These are phyloP conservation scores for Drosophila teissieri DNA, from an alignment of 1,140 invertebrate genomes.

Conservation along the genomic window DNA sequence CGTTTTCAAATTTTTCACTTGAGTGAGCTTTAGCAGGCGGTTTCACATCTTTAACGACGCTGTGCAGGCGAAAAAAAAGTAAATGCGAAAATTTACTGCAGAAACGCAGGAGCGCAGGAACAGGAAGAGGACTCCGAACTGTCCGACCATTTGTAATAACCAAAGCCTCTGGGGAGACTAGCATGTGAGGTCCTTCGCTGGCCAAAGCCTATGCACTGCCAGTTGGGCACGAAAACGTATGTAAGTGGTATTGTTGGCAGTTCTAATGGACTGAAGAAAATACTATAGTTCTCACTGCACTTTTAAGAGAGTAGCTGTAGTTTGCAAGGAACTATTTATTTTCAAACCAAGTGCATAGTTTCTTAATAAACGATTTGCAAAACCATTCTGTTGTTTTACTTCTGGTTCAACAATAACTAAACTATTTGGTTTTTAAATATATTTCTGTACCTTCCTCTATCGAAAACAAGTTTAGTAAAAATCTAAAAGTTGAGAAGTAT, in stretches of 20 bases:
- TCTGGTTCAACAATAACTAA: too few relatives aligned
- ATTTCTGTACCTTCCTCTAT: too few relatives aligned
- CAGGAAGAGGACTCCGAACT: constrained; percentile 20
- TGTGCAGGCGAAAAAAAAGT: constrained; percentile 19
- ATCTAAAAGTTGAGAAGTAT: too few relatives aligned
- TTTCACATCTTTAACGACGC: constrained; percentile 61
- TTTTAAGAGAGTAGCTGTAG: not conserved
- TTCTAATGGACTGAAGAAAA: not conserved
- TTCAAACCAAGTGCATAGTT: too few relatives aligned
- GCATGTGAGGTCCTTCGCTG: constrained; percentile 44
- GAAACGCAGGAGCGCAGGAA: not conserved
- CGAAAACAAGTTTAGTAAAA: too few relatives aligned
- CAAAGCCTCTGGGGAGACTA: constrained; percentile 50
- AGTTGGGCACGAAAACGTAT: constrained; percentile 15
- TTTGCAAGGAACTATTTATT: too few relatives aligned
- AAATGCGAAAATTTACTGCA: not conserved
- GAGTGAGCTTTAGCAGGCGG: constrained; percentile 65
- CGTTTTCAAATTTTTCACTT: constrained; percentile 81
- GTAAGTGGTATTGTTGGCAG: constrained; percentile 15
- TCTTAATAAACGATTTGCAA: too few relatives aligned
- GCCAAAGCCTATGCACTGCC: constrained; percentile 5
- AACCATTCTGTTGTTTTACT: too few relatives aligned
- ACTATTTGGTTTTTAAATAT: too few relatives aligned
- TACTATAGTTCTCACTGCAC: not conserved
- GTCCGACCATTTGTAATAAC: constrained; percentile 69